Conservation (phyloP, 2,797 vertebrate genomes). For the Urophycis tenuis region DNA sequence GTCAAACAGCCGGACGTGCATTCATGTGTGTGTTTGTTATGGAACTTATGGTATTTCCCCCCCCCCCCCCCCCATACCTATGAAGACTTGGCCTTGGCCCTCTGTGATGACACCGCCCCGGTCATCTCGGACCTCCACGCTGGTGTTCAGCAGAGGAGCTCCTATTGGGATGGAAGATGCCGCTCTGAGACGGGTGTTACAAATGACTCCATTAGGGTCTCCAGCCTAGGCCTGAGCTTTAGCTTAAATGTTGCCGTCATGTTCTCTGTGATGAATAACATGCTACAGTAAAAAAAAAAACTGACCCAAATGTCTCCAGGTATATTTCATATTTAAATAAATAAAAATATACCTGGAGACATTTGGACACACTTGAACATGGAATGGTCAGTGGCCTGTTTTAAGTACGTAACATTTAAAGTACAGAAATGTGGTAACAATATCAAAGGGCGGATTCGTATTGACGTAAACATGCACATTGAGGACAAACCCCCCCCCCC, state of each 20-base stretch:
- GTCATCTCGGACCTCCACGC: conserved; percentile 81
- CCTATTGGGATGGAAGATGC: conserved; percentile 75
- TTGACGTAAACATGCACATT: background rate
- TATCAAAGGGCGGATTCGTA: background rate
- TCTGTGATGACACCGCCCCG: conserved; percentile 67
- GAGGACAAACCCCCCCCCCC: too few relatives aligned
- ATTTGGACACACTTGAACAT: too few relatives aligned
- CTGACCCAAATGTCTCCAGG: background rate
- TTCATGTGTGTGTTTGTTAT: background rate
- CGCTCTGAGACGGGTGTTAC: conserved; percentile 49
- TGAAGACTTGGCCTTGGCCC: conserved; percentile 87
- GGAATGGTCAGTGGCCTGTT: background rate
- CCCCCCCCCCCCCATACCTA: conserved; percentile 70
- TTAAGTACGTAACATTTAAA: background rate
- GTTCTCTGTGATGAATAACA: background rate
- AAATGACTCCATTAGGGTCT: background rate
- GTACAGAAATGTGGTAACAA: background rate
- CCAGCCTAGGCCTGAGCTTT: background rate
- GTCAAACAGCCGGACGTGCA: background rate
- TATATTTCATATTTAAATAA: background rate
- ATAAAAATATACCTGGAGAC: too few relatives aligned
- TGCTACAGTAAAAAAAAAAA: background rate
- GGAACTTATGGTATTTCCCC: background rate
- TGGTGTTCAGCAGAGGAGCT: conserved; percentile 76
- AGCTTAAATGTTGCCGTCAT: background rate